Percentiles rank a stretch among this genome's conserved stretches.
Evolutionary conservation across 2,888 invertebrate genomes (phyloP).

Genomic region (Smittia sp.): DNA sequence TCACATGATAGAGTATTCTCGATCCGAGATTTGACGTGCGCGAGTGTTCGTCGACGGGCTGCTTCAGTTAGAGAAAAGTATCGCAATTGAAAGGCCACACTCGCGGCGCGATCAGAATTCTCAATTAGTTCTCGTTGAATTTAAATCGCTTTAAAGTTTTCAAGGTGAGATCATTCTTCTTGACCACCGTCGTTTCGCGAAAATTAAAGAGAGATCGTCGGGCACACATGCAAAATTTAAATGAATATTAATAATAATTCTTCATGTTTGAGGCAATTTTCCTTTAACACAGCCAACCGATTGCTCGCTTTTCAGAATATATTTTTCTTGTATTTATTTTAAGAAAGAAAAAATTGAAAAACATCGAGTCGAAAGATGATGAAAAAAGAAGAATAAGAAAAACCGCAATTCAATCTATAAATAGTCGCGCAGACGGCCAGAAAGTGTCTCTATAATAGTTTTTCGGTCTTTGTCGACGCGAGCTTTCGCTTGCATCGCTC

Average conservation of each 20-base stretch:
- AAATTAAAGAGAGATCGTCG: background rate
- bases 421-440: slow-evolving; percentile 22
- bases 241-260: too few species aligned
- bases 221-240: background rate
- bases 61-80: slow-evolving; percentile 9
- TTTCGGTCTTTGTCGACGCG: background rate
- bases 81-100: background rate
- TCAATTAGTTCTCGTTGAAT: background rate
- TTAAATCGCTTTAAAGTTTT: slow-evolving; percentile 3
- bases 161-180: slow-evolving; percentile 12
- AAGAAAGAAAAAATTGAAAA: slow-evolving; percentile 25
- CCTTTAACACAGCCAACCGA: background rate
- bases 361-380: slow-evolving; percentile 35
- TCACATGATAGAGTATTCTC: too few species aligned
- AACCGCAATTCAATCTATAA: slow-evolving; percentile 35
- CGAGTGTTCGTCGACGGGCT: background rate
- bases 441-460: slow-evolving; percentile 34
- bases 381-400: slow-evolving; percentile 38
- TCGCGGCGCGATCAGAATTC: background rate
- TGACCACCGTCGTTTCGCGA: background rate
- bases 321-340: slow-evolving; percentile 1
- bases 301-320: background rate
- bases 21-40: background rate
- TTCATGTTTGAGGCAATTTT: too few species aligned
- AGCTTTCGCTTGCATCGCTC: background rate